Conservation (phyloP, 2,797 vertebrate species). For the Myiotriccus ornatus region DNA sequence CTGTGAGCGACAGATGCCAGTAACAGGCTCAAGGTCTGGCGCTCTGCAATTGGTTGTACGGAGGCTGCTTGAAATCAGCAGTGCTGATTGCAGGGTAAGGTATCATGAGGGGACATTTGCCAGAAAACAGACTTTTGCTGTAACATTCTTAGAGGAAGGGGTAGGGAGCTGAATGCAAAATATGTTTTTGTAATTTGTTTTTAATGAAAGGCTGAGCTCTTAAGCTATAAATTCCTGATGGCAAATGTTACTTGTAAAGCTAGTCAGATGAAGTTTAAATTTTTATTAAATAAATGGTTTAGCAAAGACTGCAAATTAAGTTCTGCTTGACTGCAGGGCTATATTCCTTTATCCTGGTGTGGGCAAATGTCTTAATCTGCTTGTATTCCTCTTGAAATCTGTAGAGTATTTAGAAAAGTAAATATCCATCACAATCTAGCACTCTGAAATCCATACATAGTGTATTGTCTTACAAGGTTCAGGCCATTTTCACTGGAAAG, state of each 20-base stretch:
- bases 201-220: slow-evolving; percentile 12
- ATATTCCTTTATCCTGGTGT: background rate
- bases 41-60: background rate
- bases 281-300: slow-evolving; percentile 17
- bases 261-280: background rate
- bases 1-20: slow-evolving; percentile 35
- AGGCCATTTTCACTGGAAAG: background rate
- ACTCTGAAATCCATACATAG: background rate
- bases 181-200: background rate
- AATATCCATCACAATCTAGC: background rate
- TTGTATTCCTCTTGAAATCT: background rate
- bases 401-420: background rate
- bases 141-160: background rate
- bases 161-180: background rate
- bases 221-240: background rate
- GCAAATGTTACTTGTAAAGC: background rate
- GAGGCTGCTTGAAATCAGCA: background rate
- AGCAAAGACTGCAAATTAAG: background rate
- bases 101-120: background rate
- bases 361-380: background rate
- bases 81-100: background rate
- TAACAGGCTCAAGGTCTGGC: background rate
- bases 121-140: background rate
- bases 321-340: background rate
- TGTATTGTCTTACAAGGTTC: background rate